Conservation (phyloP, 2,797 vertebrate genomes). For the Fistularia commersonii region DNA sequence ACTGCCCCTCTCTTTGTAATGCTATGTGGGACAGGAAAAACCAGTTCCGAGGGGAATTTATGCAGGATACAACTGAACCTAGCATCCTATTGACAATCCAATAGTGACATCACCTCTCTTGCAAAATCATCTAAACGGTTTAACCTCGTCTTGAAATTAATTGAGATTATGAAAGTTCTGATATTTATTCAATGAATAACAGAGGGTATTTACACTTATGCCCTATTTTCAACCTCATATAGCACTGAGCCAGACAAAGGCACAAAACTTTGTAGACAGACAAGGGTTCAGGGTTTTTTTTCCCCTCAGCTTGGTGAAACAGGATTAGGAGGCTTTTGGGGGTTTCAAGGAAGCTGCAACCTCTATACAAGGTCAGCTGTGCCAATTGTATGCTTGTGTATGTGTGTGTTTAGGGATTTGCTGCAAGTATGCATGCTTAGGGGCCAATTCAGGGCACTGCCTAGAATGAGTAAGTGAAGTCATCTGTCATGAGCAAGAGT, state of each 20-base stretch:
- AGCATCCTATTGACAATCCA: conserved; percentile 13
- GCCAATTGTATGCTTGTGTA: conserved; percentile 15
- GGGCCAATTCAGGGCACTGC: conserved; percentile 40
- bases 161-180: background rate
- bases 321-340: conserved; percentile 62
- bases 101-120: background rate
- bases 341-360: conserved; percentile 46
- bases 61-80: conserved; percentile 16
- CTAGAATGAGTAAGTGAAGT: conserved; percentile 61
- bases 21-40: conserved; percentile 30
- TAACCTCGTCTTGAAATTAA: conserved; percentile 17
- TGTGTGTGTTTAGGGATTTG: conserved; percentile 50
- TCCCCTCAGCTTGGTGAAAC: conserved; percentile 46
- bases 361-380: conserved; percentile 60
- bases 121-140: conserved; percentile 1
- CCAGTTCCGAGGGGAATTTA: conserved; percentile 22
- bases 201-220: no score
- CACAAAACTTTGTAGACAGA: conserved; percentile 18
- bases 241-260: conserved; percentile 30
- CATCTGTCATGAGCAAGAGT: conserved; percentile 57
- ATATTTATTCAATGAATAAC: no score
- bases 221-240: conserved; percentile 37
- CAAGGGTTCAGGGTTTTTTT: conserved; percentile 37
- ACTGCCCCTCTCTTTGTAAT: no score
- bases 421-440: conserved; percentile 43